Evolutionary conservation across 2,797 vertebrate genomes (phyloP), one percentile per base, ranked within the genome.

Genomic region (Thripadectes ignobilis): DNA sequence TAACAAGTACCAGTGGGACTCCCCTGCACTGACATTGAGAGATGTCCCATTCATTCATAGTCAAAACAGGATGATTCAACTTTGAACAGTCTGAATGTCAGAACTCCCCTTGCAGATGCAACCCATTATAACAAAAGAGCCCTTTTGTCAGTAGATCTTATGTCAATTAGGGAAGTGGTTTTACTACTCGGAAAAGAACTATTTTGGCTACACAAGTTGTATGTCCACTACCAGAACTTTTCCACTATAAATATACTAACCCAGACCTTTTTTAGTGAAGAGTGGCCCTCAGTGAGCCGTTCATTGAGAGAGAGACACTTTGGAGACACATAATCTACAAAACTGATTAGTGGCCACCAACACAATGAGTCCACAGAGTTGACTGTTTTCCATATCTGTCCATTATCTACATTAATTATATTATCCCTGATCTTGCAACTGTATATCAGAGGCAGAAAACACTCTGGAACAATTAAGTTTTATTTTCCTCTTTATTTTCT

Each of bases 1-100:
- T 85, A 92, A 58, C 49, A 81, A 94, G 55, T 91, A 94, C 61
- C 43, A 2, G 51, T 84, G 91, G 91, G 91, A 94, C 82, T 95
- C 48, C 74, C 69, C 41, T 86, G 83, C 57, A 9, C 45, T 93
- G 95, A 85, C 95, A 88, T 24, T 86, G 85, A 92, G 95, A 84
- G 79, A 81, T 88, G 45, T n/a, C 71, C 80, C 9, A 2, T 82
- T 95, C 80, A 86, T 81, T 93, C 89, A 65, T 4, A 82, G 77
- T 74, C 83, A 95, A 95, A 93, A 90, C 57, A 87, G 89, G 46
- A 90, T 86, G 74, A 92, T 89, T 93, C 91, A 96, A 71, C 91
- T 93, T 82, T 57, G 32, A 66, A 36, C 59, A 65, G n/a, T 57
- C 66, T 79, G 77, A 85, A 85, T 81, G 74, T 92, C 86, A 85